phyloP scores from a whole-genome alignment of 2,888 invertebrate species.

The Lithophane ornitopus region DNA sequence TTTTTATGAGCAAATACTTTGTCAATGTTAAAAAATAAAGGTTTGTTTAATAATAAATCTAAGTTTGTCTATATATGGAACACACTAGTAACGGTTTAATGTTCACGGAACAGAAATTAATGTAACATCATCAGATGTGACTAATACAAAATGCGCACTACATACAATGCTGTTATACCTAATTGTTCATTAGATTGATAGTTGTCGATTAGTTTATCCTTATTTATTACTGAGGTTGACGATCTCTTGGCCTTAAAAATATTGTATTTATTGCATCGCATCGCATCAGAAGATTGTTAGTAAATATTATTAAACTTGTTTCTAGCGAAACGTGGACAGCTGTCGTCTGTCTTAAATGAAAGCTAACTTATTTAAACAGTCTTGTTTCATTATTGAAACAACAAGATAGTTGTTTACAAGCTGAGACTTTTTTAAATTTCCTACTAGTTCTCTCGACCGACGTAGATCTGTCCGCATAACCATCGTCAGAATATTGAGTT shows the following conservation, averaged over 20 bases:
- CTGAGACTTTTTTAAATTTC: not conserved
- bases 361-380: not conserved
- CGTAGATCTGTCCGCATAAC: not conserved
- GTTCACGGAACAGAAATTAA: slow-evolving; percentile 52
- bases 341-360: slow-evolving; percentile 15
- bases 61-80: slow-evolving; percentile 14
- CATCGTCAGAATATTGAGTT: no score
- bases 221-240: slow-evolving; percentile 62
- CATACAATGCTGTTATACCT: slow-evolving; percentile 44
- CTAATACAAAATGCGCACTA: slow-evolving; percentile 46
- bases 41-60: slow-evolving; percentile 20
- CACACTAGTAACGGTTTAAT: slow-evolving; percentile 55
- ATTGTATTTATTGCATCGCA: slow-evolving; percentile 34
- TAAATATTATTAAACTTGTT: slow-evolving; percentile 19
- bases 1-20: slow-evolving; percentile 11
- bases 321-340: not conserved
- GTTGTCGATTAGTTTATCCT: slow-evolving; percentile 50
- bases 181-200: slow-evolving; percentile 63
- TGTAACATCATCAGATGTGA: slow-evolving; percentile 55
- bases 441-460: not conserved
- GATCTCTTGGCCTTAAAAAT: slow-evolving; percentile 57
- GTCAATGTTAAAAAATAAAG: slow-evolving; percentile 25
- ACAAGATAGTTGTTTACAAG: not conserved
- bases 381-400: slow-evolving; percentile 11
- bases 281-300: slow-evolving; percentile 9